Conservation (phyloP, 64 coral and sea anemone genomes). For the Anthopleura sola region DNA sequence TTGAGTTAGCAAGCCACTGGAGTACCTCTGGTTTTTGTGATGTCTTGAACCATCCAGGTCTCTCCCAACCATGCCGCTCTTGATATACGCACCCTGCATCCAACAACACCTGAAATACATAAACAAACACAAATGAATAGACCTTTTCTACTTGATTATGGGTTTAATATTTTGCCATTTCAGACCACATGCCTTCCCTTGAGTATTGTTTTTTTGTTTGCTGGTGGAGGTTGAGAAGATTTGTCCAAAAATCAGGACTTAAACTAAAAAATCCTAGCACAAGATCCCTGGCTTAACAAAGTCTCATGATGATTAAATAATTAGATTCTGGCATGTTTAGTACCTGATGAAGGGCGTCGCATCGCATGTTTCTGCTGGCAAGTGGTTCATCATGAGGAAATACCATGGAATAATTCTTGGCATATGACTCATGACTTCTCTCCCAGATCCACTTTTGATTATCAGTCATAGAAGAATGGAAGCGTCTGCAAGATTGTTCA, state of each 20-base stretch:
- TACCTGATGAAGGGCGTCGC: constrained; percentile 96
- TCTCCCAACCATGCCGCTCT: constrained; percentile 95
- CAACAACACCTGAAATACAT: constrained; percentile 56
- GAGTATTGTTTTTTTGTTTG: too few species aligned
- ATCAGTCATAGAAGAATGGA: constrained; percentile 72
- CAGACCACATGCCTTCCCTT: too few species aligned
- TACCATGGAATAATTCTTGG: constrained; percentile 96
- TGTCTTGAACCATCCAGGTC: constrained; percentile 90
- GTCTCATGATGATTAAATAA: neutral
- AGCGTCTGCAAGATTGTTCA: constrained; percentile 55
- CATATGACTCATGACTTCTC: constrained; percentile 97
- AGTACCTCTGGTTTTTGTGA: constrained; percentile 61
- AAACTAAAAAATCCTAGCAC: too few species aligned
- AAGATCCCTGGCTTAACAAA: neutral
- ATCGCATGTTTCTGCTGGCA: constrained; percentile 83
- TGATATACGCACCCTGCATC: constrained; percentile 92
- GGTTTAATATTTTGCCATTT: too few species aligned
- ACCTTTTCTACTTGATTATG: too few species aligned
- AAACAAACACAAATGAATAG: neutral
- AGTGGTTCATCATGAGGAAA: constrained; percentile 94
- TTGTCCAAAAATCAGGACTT: neutral
- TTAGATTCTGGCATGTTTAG: neutral
- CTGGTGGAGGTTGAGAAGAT: too few species aligned
- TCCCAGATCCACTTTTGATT: constrained; percentile 86
- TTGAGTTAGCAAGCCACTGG: neutral